phyloP scores from a whole-genome alignment of 2,888 invertebrate species.

The Druceiella hillmani region DNA sequence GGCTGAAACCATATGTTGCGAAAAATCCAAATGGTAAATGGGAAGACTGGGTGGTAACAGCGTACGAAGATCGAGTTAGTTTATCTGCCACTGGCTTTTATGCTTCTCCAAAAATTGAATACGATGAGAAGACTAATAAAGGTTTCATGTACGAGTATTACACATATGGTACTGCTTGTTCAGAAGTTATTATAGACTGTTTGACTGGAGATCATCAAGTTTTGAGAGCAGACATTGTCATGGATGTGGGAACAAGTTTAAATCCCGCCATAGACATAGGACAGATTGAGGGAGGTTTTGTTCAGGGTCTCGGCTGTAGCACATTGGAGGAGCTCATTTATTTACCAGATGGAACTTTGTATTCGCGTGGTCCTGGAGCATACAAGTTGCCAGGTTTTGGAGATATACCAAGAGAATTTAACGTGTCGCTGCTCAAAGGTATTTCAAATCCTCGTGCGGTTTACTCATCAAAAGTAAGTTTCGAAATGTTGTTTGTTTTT shows the following conservation, averaged over 20 bases:
- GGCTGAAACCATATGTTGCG: conserved; percentile 61
- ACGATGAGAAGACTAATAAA: conserved; percentile 54
- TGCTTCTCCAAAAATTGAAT: conserved; percentile 60
- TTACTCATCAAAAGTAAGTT: conserved; percentile 77
- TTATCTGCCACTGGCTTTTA: conserved; percentile 73
- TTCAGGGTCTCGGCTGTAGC: conserved; percentile 82
- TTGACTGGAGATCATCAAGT: conserved; percentile 83
- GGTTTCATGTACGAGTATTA: conserved; percentile 72
- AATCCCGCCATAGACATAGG: conserved; percentile 90
- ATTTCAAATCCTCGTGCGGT: conserved; percentile 77
- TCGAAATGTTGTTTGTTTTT: no score
- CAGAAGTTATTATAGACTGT: conserved; percentile 83
- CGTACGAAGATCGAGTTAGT: conserved; percentile 63
- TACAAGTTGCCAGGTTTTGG: conserved; percentile 84
- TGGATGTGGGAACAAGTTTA: conserved; percentile 84
- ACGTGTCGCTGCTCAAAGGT: conserved; percentile 77
- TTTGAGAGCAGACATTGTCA: conserved; percentile 77
- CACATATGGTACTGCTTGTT: conserved; percentile 72
- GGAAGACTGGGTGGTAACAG: conserved; percentile 71
- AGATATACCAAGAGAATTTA: conserved; percentile 78
- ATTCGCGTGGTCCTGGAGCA: conserved; percentile 74
- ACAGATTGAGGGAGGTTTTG: conserved; percentile 84
- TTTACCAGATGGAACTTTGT: conserved; percentile 63
- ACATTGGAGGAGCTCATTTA: conserved; percentile 77
- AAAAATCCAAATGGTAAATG: conserved; percentile 65